phyloP scores from a whole-genome alignment of 2,888 invertebrate genomes.

The Drosophila demipolita region DNA sequence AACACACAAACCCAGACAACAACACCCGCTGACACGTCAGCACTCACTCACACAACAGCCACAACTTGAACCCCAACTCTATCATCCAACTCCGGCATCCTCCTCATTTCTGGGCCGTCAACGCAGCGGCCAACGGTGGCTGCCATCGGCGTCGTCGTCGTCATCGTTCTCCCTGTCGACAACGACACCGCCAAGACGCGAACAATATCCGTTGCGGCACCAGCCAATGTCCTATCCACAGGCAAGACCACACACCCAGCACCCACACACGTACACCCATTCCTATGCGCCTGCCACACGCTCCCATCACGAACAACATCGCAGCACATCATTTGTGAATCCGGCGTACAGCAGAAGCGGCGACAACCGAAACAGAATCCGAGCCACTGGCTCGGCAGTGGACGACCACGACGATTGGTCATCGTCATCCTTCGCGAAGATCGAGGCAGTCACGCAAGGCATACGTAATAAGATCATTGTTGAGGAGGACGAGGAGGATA shows the following conservation, averaged over 20 bases:
- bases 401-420: slow-evolving; percentile 71
- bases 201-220: slow-evolving; percentile 69
- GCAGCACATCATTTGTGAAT: slow-evolving; percentile 66
- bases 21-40: slow-evolving; percentile 32
- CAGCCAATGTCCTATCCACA: slow-evolving; percentile 71
- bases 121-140: slow-evolving; percentile 50
- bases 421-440: slow-evolving; percentile 68
- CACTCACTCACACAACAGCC: slow-evolving; percentile 38
- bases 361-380: slow-evolving; percentile 24
- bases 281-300: slow-evolving; percentile 13
- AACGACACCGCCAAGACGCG: slow-evolving; percentile 52
- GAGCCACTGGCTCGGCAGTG: slow-evolving; percentile 47
- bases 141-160: slow-evolving; percentile 58
- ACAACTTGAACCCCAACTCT: slow-evolving; percentile 33
- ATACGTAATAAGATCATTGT: slow-evolving; percentile 82
- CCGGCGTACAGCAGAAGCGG: slow-evolving; percentile 44
- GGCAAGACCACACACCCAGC: slow-evolving; percentile 24
- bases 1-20: slow-evolving; percentile 54
- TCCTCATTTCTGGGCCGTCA: slow-evolving; percentile 47
- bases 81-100: slow-evolving; percentile 18
- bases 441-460: slow-evolving; percentile 77
- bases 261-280: slow-evolving; percentile 22
- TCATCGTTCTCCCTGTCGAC: slow-evolving; percentile 58
- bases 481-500: slow-evolving; percentile 83
- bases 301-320: slow-evolving; percentile 22